phyloP scores from a whole-genome alignment of 2,888 invertebrate genomes.

The Chrysolina americana region DNA sequence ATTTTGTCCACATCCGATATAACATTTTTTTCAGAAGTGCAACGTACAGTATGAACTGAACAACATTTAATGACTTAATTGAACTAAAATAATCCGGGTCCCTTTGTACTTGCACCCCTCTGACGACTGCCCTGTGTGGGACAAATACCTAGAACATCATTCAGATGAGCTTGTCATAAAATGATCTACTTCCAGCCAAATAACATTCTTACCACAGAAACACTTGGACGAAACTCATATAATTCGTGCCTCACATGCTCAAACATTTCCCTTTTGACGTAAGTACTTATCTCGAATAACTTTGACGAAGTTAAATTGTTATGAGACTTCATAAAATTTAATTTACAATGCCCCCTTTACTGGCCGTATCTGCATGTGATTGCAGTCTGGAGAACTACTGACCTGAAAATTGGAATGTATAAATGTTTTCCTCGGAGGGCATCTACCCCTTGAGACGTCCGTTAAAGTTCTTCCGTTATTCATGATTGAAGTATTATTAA shows the following conservation, averaged over 20 bases:
- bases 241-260: constrained; percentile 14
- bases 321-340: constrained; percentile 25
- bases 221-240: not conserved
- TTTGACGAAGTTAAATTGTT: constrained; percentile 30
- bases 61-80: too few species aligned
- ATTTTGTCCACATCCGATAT: too few species aligned
- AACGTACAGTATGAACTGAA: too few species aligned
- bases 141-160: not conserved
- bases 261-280: constrained; percentile 11
- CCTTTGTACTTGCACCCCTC: too few species aligned
- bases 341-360: constrained; percentile 4
- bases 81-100: too few species aligned
- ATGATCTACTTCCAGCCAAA: not conserved
- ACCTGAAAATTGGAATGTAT: constrained; percentile 9
- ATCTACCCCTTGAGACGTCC: not conserved
- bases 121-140: too few species aligned
- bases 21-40: too few species aligned
- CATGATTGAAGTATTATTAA: not conserved
- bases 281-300: constrained; percentile 23
- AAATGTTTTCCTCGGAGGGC: constrained; percentile 8
- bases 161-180: not conserved
- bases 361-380: constrained; percentile 13
- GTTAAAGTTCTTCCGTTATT: not conserved
- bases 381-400: constrained; percentile 18
- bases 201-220: not conserved